Conservation (phyloP, 2,797 vertebrate genomes). For the Sciurus carolinensis region DNA sequence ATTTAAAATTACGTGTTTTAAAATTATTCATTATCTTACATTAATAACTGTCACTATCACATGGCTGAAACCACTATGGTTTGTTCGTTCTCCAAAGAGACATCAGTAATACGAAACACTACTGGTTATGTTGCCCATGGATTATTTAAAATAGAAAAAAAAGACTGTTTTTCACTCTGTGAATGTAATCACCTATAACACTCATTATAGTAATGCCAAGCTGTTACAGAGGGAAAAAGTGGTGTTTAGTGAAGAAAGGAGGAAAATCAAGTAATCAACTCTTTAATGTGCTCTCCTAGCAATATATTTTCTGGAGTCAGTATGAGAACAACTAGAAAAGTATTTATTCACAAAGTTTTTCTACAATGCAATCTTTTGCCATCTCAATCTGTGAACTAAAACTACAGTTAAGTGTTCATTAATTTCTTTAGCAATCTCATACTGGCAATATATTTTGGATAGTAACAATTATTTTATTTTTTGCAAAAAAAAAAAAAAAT, state of each 20-base stretch:
- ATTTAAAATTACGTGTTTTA: slow-evolving; percentile 43
- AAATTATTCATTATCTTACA: slow-evolving; percentile 33
- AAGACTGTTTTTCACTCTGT: slow-evolving; percentile 46
- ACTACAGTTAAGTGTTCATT: slow-evolving; percentile 9
- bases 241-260: slow-evolving; percentile 56
- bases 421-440: slow-evolving; percentile 59
- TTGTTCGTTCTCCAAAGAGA: slow-evolving; percentile 49
- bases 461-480: neutral
- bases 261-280: neutral
- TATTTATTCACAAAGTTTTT: slow-evolving; percentile 58
- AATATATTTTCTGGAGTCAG: slow-evolving; percentile 55
- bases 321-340: slow-evolving; percentile 43
- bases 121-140: neutral
- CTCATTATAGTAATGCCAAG: slow-evolving; percentile 15
- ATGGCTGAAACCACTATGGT: neutral
- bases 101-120: neutral
- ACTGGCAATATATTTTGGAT: slow-evolving; percentile 7
- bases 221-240: neutral
- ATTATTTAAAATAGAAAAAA: slow-evolving; percentile 25
- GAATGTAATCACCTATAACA: slow-evolving; percentile 31
- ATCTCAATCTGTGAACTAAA: slow-evolving; percentile 13
- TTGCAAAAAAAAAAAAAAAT: neutral
- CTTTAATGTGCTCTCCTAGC: slow-evolving; percentile 27
- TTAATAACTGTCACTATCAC: neutral
- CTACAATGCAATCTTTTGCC: slow-evolving; percentile 13